Evolutionary conservation across 2,797 vertebrate genomes (phyloP).

Genomic region (Pteronotus mesoamericanus): DNA sequence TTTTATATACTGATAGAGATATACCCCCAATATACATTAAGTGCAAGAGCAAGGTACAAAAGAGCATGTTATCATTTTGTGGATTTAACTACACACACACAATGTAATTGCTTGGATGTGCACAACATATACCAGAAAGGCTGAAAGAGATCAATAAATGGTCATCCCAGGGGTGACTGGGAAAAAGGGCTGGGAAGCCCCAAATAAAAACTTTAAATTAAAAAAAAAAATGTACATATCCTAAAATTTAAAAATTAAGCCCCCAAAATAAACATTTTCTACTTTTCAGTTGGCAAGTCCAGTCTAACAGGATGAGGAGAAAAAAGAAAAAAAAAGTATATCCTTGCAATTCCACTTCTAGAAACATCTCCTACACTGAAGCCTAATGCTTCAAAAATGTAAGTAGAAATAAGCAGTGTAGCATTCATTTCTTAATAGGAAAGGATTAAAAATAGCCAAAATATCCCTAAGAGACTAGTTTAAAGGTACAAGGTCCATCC

Average conservation of each 20-base stretch:
- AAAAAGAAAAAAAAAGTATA: neutral
- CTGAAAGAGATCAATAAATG: neutral
- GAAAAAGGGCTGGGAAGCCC: neutral
- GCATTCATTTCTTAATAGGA: slow-evolving; percentile 2
- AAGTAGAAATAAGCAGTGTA: neutral
- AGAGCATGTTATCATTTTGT: neutral
- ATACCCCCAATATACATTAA: neutral
- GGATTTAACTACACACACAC: neutral
- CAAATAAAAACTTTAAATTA: neutral
- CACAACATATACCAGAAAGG: neutral
- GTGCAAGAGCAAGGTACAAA: neutral
- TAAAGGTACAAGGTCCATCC: neutral
- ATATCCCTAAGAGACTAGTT: neutral
- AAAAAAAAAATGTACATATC: neutral
- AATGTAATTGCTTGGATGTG: neutral
- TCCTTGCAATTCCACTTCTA: neutral
- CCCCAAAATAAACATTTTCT: neutral
- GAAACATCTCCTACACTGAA: neutral
- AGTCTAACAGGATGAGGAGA: neutral
- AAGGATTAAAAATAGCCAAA: neutral
- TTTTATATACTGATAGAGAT: neutral
- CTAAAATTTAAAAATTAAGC: slow-evolving; percentile 1
- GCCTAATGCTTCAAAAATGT: neutral
- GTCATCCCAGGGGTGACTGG: neutral
- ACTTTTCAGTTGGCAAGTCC: neutral